phyloP scores from a whole-genome alignment of 2,113 vertebrate species.

The Lamprotornis superbus region DNA sequence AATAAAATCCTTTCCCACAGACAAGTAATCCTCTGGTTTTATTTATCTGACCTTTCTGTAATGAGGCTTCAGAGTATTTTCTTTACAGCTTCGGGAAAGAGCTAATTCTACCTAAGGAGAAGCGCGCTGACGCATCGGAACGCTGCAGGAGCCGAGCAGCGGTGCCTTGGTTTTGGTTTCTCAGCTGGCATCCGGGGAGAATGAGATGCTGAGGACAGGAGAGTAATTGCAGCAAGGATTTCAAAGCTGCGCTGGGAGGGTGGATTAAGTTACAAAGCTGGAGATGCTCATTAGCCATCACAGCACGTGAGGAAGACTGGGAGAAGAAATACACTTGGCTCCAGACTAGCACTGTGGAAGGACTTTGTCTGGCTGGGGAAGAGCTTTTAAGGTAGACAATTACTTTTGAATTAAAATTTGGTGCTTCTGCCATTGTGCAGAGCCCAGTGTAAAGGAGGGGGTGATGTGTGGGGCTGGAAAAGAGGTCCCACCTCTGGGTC shows the following conservation, averaged over 20 bases:
- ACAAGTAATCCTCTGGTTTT: slow-evolving; percentile 34
- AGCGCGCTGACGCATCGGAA: not conserved
- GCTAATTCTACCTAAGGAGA: slow-evolving; percentile 34
- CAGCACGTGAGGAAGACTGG: not conserved
- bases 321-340: rapidly evolving
- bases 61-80: slow-evolving; percentile 40
- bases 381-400: not conserved
- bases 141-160: not conserved
- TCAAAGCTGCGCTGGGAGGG: not conserved
- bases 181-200: not conserved
- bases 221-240: not conserved
- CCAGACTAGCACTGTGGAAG: not conserved
- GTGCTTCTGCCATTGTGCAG: not conserved
- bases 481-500: not conserved
- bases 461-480: not conserved
- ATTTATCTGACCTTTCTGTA: slow-evolving; percentile 61
- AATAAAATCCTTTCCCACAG: slow-evolving; percentile 65
- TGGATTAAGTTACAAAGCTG: not conserved
- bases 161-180: not conserved
- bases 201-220: not conserved
- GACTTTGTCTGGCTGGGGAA: not conserved
- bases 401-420: not conserved
- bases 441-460: not conserved
- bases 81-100: slow-evolving; percentile 32
- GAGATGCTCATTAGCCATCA: not conserved